phyloP scores from a whole-genome alignment of 1,140 invertebrate genomes.

The Gryllus bimaculatus region DNA sequence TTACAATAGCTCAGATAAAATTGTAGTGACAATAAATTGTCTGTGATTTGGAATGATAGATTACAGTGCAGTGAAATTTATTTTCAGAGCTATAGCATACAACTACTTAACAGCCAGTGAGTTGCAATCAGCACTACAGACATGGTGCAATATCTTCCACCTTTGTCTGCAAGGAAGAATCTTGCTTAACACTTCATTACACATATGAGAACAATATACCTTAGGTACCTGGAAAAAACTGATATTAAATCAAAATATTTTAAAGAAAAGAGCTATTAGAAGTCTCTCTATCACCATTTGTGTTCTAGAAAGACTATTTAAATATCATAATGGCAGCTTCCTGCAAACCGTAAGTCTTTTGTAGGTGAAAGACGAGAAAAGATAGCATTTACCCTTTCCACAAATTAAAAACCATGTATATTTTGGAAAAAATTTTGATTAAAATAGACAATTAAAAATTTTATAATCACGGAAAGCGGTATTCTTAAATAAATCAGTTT shows the following conservation, averaged over 20 bases:
- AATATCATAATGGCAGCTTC: neutral
- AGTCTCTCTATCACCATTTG: neutral
- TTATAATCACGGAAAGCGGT: too few relatives aligned
- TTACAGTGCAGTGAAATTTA: too few relatives aligned
- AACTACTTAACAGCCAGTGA: neutral
- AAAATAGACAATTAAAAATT: too few relatives aligned
- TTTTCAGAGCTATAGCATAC: too few relatives aligned
- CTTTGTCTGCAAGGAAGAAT: neutral
- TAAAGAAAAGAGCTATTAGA: neutral
- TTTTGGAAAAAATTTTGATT: too few relatives aligned
- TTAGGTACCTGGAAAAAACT: neutral
- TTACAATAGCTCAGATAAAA: too few relatives aligned
- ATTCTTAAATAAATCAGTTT: too few relatives aligned
- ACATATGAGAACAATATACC: neutral
- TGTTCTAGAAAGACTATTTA: neutral
- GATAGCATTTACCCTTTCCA: too few relatives aligned
- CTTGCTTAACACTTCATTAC: neutral
- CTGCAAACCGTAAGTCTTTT: conserved; percentile 4
- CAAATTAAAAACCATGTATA: too few relatives aligned
- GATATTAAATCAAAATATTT: too few relatives aligned
- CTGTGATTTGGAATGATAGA: too few relatives aligned
- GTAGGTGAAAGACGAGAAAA: neutral
- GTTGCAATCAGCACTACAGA: neutral
- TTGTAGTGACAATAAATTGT: too few relatives aligned
- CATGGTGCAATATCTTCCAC: neutral